Conservation (phyloP, 1,140 invertebrate species). For the Drosophila trapezifrons region DNA sequence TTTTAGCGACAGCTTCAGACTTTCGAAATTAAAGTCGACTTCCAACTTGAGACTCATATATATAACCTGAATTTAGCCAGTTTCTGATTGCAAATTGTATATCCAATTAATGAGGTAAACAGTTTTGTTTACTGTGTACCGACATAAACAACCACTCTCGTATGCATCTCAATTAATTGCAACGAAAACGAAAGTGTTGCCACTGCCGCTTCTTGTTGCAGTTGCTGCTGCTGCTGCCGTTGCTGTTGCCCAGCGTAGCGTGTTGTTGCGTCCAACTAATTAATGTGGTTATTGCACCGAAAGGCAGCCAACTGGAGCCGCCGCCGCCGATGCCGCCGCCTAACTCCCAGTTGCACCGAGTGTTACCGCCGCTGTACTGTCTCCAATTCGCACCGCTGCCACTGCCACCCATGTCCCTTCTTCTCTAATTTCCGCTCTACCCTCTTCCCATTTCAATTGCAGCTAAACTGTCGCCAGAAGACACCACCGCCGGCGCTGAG, state of each 20-base stretch:
- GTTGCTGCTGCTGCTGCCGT: constrained; percentile 11
- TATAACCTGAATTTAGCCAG: neutral
- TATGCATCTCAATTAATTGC: constrained; percentile 73
- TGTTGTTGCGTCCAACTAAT: constrained; percentile 67
- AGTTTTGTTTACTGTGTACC: constrained; percentile 17
- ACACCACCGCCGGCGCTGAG: constrained; percentile 46
- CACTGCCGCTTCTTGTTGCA: constrained; percentile 20
- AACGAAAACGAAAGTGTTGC: constrained; percentile 79
- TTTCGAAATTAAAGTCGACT: too few species aligned
- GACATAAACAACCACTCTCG: constrained; percentile 14
- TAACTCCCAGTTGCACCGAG: constrained; percentile 9
- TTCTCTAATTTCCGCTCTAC: constrained; percentile 1
- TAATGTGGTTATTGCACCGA: constrained; percentile 82
- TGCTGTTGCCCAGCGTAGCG: constrained; percentile 60
- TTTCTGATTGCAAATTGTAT: neutral
- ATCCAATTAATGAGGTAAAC: neutral
- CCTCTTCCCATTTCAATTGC: constrained; percentile 17
- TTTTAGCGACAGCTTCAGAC: constrained; percentile 1
- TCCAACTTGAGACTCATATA: neutral
- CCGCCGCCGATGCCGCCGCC: constrained; percentile 18
- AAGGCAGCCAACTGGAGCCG: constrained; percentile 72
- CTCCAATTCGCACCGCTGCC: neutral
- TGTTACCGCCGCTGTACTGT: neutral
- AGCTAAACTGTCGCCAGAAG: constrained; percentile 83
- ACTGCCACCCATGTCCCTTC: neutral